phyloP scores from a whole-genome alignment of 2,113 vertebrate genomes.

The Rhombomys opimus region DNA sequence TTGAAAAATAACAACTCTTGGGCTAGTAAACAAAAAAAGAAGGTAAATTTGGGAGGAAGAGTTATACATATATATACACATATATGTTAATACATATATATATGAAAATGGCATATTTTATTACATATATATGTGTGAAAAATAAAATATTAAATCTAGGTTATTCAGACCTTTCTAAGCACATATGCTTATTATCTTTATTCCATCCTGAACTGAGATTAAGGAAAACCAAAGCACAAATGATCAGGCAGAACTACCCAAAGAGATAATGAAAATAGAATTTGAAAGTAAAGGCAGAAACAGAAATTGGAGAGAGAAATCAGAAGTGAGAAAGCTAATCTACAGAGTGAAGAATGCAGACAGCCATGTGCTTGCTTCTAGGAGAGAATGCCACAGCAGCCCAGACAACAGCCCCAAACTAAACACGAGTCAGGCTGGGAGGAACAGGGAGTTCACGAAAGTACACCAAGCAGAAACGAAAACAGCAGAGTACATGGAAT shows the following conservation, averaged over 20 bases:
- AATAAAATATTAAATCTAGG: neutral
- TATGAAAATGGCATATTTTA: neutral
- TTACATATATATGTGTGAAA: neutral
- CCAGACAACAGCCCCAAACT: neutral
- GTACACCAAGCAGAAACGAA: neutral
- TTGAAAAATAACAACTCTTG: neutral
- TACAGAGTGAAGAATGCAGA: neutral
- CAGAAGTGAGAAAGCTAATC: neutral
- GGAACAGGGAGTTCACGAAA: neutral
- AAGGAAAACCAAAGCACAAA: constrained; percentile 3
- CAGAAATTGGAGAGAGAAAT: neutral
- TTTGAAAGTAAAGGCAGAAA: neutral
- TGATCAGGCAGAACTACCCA: neutral
- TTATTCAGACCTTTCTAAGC: neutral
- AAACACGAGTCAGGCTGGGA: neutral
- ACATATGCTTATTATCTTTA: neutral
- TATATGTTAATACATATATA: too few relatives aligned
- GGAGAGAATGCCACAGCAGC: neutral
- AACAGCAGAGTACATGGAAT: neutral
- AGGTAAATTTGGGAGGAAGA: neutral
- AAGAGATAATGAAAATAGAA: neutral
- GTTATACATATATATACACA: neutral
- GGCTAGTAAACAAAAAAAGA: neutral
- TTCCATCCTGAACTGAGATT: neutral
- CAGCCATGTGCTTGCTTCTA: neutral